Evolutionary conservation across 2,113 vertebrate genomes (phyloP), one percentile per base, ranked within the genome.

Genomic region (Charina bottae): DNA sequence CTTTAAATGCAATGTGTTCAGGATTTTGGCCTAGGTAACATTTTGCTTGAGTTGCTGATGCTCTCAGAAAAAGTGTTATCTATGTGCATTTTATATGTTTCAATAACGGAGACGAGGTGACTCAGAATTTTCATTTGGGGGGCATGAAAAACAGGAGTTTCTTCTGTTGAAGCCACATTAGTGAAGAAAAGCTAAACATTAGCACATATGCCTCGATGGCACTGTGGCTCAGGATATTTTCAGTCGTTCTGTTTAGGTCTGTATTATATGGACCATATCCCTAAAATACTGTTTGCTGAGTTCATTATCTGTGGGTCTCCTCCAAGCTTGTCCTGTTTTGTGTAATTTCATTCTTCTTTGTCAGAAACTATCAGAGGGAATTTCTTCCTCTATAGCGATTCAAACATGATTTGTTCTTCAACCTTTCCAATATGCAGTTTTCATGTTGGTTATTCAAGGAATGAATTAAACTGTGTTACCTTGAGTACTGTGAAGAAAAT

Each of bases 321-420:
- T 92, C 28, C 92, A 87, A 89, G 83, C 90, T 17, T 91, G 53
- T 92, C 49, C 60, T 94, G 13, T 85, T 87, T 3, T 90, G 88
- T 91, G 93, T 64, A 89, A 90, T 72, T 95, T 95, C 11, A 59
- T 93, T 93, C 95, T 91, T 33, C 84, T 83, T 90, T 92, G 94
- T 93, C 88, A 56, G 4, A 15, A 42, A 12, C 1, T 49, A 2
- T 68, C 37, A 8, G 89, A 94, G 87, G 96, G 88, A 37, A 94
- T 94, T 93, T 83, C 24, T 91, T 94, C 92, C 95, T 86, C 54
- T 85, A 91, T 53, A 85, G 93, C 93, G 93, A 89, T 92, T 95
- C 93, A 95, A 96, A 94, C 91, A 62, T 91, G 91, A 46, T 55
- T 87, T 90, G 53, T 87, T 37, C 15, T 28, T 83, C 55, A 49